phyloP scores from a whole-genome alignment of 1,140 invertebrate species.

The Physella acuta region DNA sequence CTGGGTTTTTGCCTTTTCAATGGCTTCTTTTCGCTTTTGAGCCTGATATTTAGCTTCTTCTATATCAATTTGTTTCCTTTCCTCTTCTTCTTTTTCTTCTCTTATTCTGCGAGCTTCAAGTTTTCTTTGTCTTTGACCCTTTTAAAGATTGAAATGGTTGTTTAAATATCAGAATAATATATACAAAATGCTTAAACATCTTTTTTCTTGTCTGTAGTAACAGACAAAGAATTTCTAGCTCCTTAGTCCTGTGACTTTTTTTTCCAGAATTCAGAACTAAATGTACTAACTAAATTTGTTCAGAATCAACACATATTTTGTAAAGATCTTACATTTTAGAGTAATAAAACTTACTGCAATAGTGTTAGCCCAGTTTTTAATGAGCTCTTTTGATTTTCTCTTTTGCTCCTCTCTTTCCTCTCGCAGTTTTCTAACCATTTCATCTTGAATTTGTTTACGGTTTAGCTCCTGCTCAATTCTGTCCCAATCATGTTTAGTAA shows the following conservation, averaged over 20 bases:
- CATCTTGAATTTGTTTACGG: slow-evolving; percentile 53
- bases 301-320: too few species aligned
- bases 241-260: too few species aligned
- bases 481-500: slow-evolving; percentile 53
- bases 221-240: too few species aligned
- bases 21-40: slow-evolving; percentile 54
- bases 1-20: slow-evolving; percentile 60
- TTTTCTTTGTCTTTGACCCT: slow-evolving; percentile 57
- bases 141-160: slow-evolving; percentile 1
- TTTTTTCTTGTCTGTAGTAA: too few species aligned
- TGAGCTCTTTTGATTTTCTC: slow-evolving; percentile 53
- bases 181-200: not conserved
- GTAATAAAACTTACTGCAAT: slow-evolving; percentile 53
- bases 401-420: slow-evolving; percentile 51
- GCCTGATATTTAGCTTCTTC: slow-evolving; percentile 60
- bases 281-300: too few species aligned
- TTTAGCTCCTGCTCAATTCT: slow-evolving; percentile 55
- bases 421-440: slow-evolving; percentile 41
- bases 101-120: slow-evolving; percentile 54
- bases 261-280: too few species aligned
- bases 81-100: slow-evolving; percentile 57
- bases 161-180: not conserved
- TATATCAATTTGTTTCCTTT: slow-evolving; percentile 51
- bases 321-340: too few species aligned
- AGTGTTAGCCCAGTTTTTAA: slow-evolving; percentile 60